phyloP scores from a whole-genome alignment of 2,113 vertebrate species.

The mouse (Mus musculus) region GRCm39 chr9:111147501-111148000 shows the following conservation, averaged over 20 bases:
- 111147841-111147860: neutral
- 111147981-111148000: neutral
- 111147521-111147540: neutral
- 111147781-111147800: neutral
- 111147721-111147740: neutral
- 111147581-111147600: neutral
- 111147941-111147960: neutral
- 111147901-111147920: too few relatives aligned
- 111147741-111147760: slow-evolving; percentile 12
- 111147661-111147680: neutral
- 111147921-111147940: too few relatives aligned
- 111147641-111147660: neutral
- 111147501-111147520: neutral
- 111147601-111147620: neutral
- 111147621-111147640: neutral
- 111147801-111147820: neutral
- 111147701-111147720: neutral
- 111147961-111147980: neutral
- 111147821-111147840: neutral
- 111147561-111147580: neutral
- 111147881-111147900: neutral
- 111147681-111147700: neutral
- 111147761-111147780: neutral
- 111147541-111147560: neutral
- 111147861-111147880: neutral